phyloP scores from a whole-genome alignment of 2,888 invertebrate genomes.

The Aleiodes alternator region DNA sequence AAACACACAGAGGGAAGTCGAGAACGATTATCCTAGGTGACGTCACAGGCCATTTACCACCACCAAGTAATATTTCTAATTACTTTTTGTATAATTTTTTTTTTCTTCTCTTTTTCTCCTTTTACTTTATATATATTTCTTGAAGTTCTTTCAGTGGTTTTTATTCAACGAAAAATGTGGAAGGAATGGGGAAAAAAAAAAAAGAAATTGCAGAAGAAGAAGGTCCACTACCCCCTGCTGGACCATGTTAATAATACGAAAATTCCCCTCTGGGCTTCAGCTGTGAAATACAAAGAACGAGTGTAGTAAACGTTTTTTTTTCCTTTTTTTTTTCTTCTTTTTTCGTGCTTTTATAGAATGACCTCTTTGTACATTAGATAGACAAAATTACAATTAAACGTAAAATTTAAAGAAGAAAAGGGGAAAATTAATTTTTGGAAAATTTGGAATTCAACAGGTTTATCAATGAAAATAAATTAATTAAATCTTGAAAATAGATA shows the following conservation, averaged over 20 bases:
- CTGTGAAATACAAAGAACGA: slow-evolving; percentile 23
- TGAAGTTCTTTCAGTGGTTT: neutral
- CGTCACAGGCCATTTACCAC: slow-evolving; percentile 21
- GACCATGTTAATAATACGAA: slow-evolving; percentile 31
- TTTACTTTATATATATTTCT: slow-evolving; percentile 3
- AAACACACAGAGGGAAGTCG: slow-evolving; percentile 11
- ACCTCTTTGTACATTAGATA: slow-evolving; percentile 27
- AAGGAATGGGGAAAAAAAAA: neutral
- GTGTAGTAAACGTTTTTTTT: slow-evolving; percentile 26
- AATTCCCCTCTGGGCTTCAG: slow-evolving; percentile 16
- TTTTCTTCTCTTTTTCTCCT: neutral
- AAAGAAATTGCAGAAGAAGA: neutral
- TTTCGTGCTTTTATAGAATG: slow-evolving; percentile 2
- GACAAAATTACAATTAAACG: slow-evolving; percentile 16
- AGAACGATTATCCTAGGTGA: slow-evolving; percentile 16
- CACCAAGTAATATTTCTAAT: slow-evolving; percentile 34
- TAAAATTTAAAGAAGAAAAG: neutral
- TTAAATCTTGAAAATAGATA: too few species aligned
- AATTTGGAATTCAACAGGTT: neutral
- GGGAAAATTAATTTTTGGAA: neutral
- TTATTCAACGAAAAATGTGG: slow-evolving; percentile 15
- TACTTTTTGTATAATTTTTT: neutral
- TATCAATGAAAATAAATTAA: too few species aligned
- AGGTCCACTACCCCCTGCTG: slow-evolving; percentile 1
- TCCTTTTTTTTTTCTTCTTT: neutral